phyloP scores from a whole-genome alignment of 2,113 vertebrate genomes.

The Cyprinodon brontotheroides region DNA sequence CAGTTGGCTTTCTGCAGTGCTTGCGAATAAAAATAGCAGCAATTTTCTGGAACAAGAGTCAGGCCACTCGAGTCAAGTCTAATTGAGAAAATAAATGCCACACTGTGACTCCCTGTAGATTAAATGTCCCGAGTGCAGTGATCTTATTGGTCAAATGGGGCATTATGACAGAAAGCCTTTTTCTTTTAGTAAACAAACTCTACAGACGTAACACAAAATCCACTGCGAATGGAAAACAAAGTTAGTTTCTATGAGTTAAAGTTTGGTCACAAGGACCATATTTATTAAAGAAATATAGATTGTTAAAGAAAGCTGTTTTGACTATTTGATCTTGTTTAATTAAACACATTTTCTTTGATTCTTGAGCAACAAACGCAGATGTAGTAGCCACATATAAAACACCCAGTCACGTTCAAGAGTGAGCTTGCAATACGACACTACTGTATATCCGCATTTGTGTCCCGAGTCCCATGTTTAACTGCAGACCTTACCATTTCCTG shows the following conservation, averaged over 20 bases:
- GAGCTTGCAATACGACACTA: slow-evolving; percentile 53
- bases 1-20: slow-evolving; percentile 19
- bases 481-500: slow-evolving; percentile 52
- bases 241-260: neutral
- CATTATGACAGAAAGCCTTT: neutral
- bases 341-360: neutral
- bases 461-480: slow-evolving; percentile 37
- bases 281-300: neutral
- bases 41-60: slow-evolving; percentile 14
- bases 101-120: slow-evolving; percentile 8
- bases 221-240: neutral
- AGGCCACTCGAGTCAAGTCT: neutral
- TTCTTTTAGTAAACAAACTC: neutral
- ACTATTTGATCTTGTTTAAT: neutral
- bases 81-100: slow-evolving; percentile 32
- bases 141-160: neutral
- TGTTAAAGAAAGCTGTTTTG: neutral
- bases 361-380: neutral
- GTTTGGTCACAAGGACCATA: neutral
- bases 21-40: slow-evolving; percentile 29
- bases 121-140: neutral
- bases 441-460: slow-evolving; percentile 61
- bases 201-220: neutral
- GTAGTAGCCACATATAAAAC: slow-evolving; percentile 28
- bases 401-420: slow-evolving; percentile 36